These are phyloP conservation scores for Eriocheir sinensis DNA, from an alignment of 1,140 invertebrate genomes.

Conservation along the genomic window DNA sequence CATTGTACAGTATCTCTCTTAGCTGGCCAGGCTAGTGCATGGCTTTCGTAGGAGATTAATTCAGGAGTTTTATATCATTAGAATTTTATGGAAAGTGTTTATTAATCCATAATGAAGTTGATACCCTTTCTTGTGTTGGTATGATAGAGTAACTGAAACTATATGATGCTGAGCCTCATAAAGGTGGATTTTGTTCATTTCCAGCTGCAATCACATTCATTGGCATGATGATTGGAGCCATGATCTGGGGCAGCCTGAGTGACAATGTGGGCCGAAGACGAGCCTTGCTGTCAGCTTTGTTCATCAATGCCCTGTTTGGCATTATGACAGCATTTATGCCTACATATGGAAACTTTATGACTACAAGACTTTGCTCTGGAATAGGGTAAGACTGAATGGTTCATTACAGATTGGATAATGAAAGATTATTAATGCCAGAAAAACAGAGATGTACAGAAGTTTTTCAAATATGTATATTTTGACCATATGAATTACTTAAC, in stretches of 20 bases:
- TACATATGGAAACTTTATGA: constrained; percentile 90
- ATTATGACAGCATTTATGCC: constrained; percentile 90
- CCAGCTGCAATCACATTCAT: constrained; percentile 86
- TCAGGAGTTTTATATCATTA: too few relatives aligned
- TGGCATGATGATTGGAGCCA: constrained; percentile 88
- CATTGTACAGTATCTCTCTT: too few relatives aligned
- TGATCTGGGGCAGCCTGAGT: constrained; percentile 89
- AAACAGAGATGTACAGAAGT: too few relatives aligned
- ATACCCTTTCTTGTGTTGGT: too few relatives aligned
- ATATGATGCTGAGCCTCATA: neutral
- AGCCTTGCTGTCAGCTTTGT: constrained; percentile 87
- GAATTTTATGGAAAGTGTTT: too few relatives aligned
- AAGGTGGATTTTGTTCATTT: neutral
- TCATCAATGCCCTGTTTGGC: constrained; percentile 88
- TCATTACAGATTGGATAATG: constrained; percentile 44
- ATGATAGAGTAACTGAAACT: neutral
- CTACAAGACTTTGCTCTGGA: constrained; percentile 86
- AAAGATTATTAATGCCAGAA: too few relatives aligned
- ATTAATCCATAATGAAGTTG: too few relatives aligned
- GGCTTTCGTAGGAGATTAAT: too few relatives aligned
- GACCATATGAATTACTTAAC: too few relatives aligned
- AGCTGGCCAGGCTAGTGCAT: too few relatives aligned
- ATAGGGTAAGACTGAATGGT: constrained; percentile 85
- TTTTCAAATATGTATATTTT: too few relatives aligned
- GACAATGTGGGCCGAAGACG: constrained; percentile 87